These are phyloP conservation scores for Micromys minutus DNA, from an alignment of 2,113 vertebrate genomes.

Conservation along the genomic window DNA sequence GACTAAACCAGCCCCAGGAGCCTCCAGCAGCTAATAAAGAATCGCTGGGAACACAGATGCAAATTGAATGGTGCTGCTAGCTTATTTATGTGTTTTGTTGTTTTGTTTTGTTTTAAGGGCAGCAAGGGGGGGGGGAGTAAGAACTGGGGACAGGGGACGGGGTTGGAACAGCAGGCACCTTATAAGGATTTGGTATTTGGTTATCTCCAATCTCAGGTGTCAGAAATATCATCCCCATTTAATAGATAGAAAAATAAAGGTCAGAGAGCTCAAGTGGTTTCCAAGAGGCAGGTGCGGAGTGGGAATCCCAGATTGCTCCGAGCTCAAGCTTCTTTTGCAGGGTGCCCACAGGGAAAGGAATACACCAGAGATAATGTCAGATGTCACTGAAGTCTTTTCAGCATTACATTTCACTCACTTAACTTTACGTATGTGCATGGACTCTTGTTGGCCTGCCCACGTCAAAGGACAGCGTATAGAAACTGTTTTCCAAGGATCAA, in stretches of 20 bases:
- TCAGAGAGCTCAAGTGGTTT: background rate
- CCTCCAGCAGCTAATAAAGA: conserved; percentile 15
- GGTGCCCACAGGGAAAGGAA: background rate
- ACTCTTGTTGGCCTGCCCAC: background rate
- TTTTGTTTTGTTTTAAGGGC: background rate
- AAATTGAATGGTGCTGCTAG: background rate
- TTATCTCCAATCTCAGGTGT: background rate
- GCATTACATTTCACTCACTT: background rate
- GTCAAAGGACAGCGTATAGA: background rate
- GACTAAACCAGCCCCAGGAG: background rate
- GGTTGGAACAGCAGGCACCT: background rate
- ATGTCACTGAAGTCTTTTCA: background rate
- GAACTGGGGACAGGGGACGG: no score
- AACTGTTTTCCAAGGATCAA: background rate
- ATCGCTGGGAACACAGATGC: conserved; percentile 47
- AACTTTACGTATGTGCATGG: background rate
- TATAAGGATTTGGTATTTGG: background rate
- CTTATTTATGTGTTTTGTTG: background rate
- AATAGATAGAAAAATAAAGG: background rate
- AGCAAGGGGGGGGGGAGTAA: no score
- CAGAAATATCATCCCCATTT: background rate
- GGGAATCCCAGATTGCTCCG: background rate
- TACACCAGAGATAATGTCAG: background rate
- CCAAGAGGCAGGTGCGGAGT: rapidly evolving
- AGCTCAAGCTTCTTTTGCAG: background rate